Evolutionary conservation across 2,888 invertebrate genomes (phyloP).

Genomic region (Rhaphigaster nebulosa): DNA sequence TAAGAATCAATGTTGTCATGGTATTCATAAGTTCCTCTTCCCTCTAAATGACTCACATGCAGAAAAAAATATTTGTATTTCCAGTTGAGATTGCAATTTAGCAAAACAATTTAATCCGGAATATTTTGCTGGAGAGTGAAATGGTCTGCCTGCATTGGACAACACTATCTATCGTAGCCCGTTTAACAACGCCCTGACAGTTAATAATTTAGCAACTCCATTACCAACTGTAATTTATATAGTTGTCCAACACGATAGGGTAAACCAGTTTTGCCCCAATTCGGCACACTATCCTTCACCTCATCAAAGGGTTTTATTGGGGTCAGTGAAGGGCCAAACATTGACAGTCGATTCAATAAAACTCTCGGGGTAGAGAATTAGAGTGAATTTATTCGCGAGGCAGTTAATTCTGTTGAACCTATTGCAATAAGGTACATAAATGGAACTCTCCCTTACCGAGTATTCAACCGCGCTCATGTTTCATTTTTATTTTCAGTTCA

Average conservation of each 20-base stretch:
- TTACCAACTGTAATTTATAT: conserved; percentile 21
- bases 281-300: background rate
- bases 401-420: conserved; percentile 21
- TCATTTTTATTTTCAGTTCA: conserved; percentile 1
- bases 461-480: background rate
- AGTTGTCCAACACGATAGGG: background rate
- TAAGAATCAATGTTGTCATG: no score
- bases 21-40: no score
- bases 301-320: background rate
- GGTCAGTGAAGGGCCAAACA: background rate
- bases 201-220: background rate
- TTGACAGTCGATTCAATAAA: background rate
- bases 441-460: background rate
- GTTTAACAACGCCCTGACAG: background rate
- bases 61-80: background rate
- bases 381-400: background rate
- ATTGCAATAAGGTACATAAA: conserved; percentile 9
- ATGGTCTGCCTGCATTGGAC: background rate
- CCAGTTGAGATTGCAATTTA: background rate
- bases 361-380: background rate
- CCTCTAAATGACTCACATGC: no score
- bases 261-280: conserved; percentile 13
- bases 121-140: background rate
- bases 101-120: background rate
- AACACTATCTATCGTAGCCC: background rate